Percentiles rank a stretch among this genome's conserved stretches.
phyloP scores from a whole-genome alignment of 1,140 invertebrate genomes.

The Temnothorax longispinosus region DNA sequence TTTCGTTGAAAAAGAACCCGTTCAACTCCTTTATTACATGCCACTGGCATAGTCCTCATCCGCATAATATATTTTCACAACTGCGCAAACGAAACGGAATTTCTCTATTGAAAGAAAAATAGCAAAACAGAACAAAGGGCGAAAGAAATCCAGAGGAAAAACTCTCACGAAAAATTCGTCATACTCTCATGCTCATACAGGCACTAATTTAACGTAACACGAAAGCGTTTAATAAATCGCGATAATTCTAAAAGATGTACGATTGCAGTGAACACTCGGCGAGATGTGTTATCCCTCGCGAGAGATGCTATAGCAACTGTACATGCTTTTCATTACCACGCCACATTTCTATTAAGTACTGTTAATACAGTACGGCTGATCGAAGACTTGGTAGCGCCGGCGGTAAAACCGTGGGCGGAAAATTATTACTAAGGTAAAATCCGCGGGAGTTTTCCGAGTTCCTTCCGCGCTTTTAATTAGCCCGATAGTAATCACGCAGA shows the following conservation, averaged over 20 bases:
- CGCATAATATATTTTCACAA: slow-evolving; percentile 11
- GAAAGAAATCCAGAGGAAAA: not conserved
- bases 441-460: not conserved
- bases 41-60: not conserved
- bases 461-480: slow-evolving; percentile 1
- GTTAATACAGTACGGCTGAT: not conserved
- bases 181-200: not conserved
- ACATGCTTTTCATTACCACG: not conserved
- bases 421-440: not conserved
- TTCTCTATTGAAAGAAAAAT: slow-evolving; percentile 2
- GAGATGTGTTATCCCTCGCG: not conserved
- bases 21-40: slow-evolving; percentile 17
- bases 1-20: not conserved
- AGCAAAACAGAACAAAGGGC: not conserved
- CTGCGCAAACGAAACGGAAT: not conserved
- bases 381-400: not conserved
- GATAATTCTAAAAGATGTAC: not conserved
- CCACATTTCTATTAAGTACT: not conserved
- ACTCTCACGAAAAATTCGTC: not conserved
- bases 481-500: not conserved
- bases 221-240: not conserved
- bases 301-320: not conserved
- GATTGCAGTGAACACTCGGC: not conserved
- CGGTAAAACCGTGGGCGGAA: not conserved
- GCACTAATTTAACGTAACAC: not conserved